phyloP scores from a whole-genome alignment of 1,140 invertebrate genomes.

The Maniola jurtina region DNA sequence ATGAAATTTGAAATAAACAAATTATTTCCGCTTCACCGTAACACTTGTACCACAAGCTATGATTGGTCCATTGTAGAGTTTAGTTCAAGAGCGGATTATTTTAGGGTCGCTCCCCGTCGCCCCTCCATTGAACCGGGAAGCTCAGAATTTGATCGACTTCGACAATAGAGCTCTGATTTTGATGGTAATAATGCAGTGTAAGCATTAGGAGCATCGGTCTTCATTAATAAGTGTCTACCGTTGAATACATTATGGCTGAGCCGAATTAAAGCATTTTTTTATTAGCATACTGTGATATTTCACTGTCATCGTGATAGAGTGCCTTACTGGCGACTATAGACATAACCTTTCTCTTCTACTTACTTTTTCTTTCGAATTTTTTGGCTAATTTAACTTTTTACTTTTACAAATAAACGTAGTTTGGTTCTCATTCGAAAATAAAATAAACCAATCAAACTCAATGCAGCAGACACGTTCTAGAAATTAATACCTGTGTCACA shows the following conservation, averaged over 20 bases:
- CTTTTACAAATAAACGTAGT: no score
- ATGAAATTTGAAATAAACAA: neutral
- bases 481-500: no score
- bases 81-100: slow-evolving; percentile 16
- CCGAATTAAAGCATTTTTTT: no score
- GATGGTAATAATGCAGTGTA: slow-evolving; percentile 33
- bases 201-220: slow-evolving; percentile 12
- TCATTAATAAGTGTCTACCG: slow-evolving; percentile 9
- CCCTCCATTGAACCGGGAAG: slow-evolving; percentile 2
- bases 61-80: slow-evolving; percentile 28
- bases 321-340: no score
- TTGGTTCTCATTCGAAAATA: no score
- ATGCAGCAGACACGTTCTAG: no score
- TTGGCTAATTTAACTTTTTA: no score
- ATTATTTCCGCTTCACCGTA: neutral
- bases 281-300: no score
- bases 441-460: no score
- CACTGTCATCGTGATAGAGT: no score
- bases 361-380: no score
- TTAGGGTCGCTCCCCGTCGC: slow-evolving; percentile 16
- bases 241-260: slow-evolving; percentile 3
- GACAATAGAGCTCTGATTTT: slow-evolving; percentile 37
- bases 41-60: slow-evolving; percentile 7
- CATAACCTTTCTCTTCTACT: no score
- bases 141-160: slow-evolving; percentile 37